Evolutionary conservation across 2,888 invertebrate species (phyloP).

Genomic region (Ichneumoninae sp.): DNA sequence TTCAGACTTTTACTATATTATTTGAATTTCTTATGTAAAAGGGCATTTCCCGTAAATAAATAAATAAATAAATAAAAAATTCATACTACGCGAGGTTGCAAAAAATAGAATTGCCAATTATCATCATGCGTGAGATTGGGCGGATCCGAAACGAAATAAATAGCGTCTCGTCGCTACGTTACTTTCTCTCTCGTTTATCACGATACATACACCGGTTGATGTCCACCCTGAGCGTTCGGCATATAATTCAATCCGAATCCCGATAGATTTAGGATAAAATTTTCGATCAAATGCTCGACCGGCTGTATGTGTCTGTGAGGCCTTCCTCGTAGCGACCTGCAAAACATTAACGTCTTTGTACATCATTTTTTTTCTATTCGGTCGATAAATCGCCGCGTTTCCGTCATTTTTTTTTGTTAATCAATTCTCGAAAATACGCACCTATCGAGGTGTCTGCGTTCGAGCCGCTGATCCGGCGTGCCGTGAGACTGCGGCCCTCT

Average conservation of each 20-base stretch:
- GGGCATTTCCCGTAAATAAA: too few species aligned
- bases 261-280: slow-evolving; percentile 86
- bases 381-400: not conserved
- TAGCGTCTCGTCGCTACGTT: not conserved
- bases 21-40: too few species aligned
- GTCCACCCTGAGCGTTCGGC: slow-evolving; percentile 80
- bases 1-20: too few species aligned
- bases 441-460: slow-evolving; percentile 44
- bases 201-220: slow-evolving; percentile 83
- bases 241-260: slow-evolving; percentile 80
- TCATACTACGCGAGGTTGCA: not conserved
- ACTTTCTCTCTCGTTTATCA: slow-evolving; percentile 11
- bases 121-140: slow-evolving; percentile 15
- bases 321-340: slow-evolving; percentile 59
- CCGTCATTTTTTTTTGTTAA: not conserved
- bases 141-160: not conserved
- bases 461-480: slow-evolving; percentile 17
- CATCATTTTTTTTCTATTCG: slow-evolving; percentile 22
- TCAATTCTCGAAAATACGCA: slow-evolving; percentile 41
- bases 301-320: slow-evolving; percentile 60
- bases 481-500: slow-evolving; percentile 12
- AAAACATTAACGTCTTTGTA: slow-evolving; percentile 58
- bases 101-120: not conserved
- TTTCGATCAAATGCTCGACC: slow-evolving; percentile 86
- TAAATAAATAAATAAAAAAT: too few species aligned